phyloP scores from a whole-genome alignment of 1,140 invertebrate species.

The Drosophila aff. region DNA sequence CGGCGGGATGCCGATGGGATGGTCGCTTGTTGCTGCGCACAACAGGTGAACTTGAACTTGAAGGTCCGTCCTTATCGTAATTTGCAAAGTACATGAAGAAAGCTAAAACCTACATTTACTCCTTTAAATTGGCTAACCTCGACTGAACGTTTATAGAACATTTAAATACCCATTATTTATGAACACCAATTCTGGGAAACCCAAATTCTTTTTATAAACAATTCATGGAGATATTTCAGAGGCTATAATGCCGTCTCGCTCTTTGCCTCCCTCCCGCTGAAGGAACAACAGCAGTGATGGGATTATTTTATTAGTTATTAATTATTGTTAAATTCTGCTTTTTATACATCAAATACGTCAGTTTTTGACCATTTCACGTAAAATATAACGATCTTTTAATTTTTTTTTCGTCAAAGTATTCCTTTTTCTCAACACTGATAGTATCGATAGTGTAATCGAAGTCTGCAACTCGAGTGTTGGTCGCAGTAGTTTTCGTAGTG shows the following conservation, averaged over 20 bases:
- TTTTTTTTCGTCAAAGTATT: too few species aligned
- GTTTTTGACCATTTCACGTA: too few species aligned
- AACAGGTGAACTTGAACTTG: slow-evolving; percentile 68
- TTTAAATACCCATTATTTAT: background rate
- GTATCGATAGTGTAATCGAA: too few species aligned
- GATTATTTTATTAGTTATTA: background rate
- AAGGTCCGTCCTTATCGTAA: slow-evolving; percentile 2
- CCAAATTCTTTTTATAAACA: slow-evolving; percentile 27
- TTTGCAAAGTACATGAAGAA: slow-evolving; percentile 2
- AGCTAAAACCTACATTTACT: background rate
- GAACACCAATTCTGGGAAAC: slow-evolving; percentile 11
- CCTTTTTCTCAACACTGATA: too few species aligned
- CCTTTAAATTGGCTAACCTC: background rate
- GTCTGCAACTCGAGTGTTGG: too few species aligned
- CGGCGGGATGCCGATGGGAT: background rate
- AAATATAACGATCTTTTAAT: too few species aligned
- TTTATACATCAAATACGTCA: too few species aligned
- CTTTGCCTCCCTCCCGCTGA: background rate
- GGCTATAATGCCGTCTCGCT: background rate
- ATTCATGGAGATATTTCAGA: background rate
- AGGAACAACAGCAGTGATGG: background rate
- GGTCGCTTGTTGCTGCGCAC: slow-evolving; percentile 60
- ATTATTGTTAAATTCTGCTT: background rate
- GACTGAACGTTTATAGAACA: background rate
- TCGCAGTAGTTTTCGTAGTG: too few species aligned